Evolutionary conservation across 2,797 vertebrate genomes (phyloP), one percentile per base, ranked within the genome.

Genomic region (Ceryle rudis): DNA sequence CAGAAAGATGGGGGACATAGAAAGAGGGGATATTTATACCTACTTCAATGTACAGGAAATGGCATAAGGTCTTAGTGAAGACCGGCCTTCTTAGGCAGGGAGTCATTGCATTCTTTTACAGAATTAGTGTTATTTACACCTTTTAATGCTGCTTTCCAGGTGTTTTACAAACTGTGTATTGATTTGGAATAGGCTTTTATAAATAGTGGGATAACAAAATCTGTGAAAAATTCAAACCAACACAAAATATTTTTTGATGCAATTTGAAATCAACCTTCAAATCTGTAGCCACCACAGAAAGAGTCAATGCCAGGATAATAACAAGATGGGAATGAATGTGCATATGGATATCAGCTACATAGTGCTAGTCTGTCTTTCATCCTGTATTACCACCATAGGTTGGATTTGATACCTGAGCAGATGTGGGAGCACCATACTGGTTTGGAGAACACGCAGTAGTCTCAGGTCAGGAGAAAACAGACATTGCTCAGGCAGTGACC

Each of bases 361-460:
- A 54, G 7, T 65, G 11, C 14, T 65, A n/a, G 17, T 39, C 65
- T 52, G 52, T 25, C 21, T 77, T 86, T 10, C 15, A 21, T 26
- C 37, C 26, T 57, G 4, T 69, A 16, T 52, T 86, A 19, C 46
- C 73, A 25, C 19, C 35, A 18, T 6, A 57, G 46, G 33, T n/a
- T 60, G 49, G 54, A 71, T 44, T 47, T 60, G 31, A 23, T 55
- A 79, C 29, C 35, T 49, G 54, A 60, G 39, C 42, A 81, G 44
- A 60, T 1, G 1, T 35, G 31, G 19, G 9, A 35, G 10, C n/a
- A 22, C 29, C 52, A n/a, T 9, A 17, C 5, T 66, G 37, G 0
- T 74, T 54, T 81, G 73, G 28, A 57, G 31, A 81, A 54, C 15
- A 26, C 49, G 10, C 25, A 18, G 14, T 10, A 29, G 33, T 19